Percentiles rank a stretch among this genome's conserved stretches.
Evolutionary conservation across 1,140 invertebrate species (phyloP).

Genomic region (Anastatus disparis): DNA sequence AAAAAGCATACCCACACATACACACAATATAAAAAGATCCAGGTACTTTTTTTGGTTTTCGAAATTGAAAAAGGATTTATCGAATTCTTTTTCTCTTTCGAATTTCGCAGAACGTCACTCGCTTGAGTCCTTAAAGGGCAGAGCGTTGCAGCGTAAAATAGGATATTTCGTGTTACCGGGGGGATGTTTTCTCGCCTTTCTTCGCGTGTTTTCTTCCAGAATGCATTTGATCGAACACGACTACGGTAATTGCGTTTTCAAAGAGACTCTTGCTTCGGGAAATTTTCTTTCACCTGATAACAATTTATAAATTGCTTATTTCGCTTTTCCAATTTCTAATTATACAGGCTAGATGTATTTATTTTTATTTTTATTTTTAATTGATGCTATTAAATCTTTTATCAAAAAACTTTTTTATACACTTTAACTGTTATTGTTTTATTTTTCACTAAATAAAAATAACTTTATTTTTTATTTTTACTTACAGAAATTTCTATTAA

Average conservation of each 20-base stretch:
- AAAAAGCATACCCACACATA: too few relatives aligned
- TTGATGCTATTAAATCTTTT: too few relatives aligned
- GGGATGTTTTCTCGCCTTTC: not conserved
- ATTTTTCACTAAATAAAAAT: too few relatives aligned
- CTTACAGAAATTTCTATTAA: too few relatives aligned
- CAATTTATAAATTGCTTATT: too few relatives aligned
- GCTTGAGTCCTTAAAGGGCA: not conserved
- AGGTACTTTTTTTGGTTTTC: not conserved
- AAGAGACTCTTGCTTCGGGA: not conserved
- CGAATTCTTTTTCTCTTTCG: not conserved
- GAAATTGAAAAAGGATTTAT: not conserved
- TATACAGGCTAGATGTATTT: too few relatives aligned
- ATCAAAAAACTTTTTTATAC: too few relatives aligned
- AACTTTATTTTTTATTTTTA: too few relatives aligned
- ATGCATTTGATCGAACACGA: not conserved
- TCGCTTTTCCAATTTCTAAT: too few relatives aligned
- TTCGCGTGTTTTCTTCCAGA: not conserved
- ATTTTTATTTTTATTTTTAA: too few relatives aligned
- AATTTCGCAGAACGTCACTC: not conserved
- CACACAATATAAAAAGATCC: too few relatives aligned
- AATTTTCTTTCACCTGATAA: not conserved
- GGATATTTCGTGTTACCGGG: not conserved
- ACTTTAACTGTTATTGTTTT: too few relatives aligned
- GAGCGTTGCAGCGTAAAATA: slow-evolving; percentile 6
- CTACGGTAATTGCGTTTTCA: slow-evolving; percentile 15